Evolutionary conservation across 2,888 invertebrate species (phyloP).

Genomic region (Nemapogon koenigi): DNA sequence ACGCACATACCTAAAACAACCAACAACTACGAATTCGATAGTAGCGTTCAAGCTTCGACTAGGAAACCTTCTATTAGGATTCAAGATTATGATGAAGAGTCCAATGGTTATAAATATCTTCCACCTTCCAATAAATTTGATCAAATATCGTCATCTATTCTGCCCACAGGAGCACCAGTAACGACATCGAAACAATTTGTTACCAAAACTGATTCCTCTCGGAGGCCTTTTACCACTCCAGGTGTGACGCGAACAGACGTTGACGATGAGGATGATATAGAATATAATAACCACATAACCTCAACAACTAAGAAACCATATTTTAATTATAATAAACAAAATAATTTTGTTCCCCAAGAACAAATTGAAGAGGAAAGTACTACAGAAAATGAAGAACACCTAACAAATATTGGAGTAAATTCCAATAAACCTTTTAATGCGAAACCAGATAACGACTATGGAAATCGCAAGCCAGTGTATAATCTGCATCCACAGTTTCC

Average conservation of each 20-base stretch:
- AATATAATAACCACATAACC: neutral
- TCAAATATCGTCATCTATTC: constrained; percentile 2
- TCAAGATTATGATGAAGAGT: constrained; percentile 10
- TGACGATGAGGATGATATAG: neutral
- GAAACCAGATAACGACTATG: too few relatives aligned
- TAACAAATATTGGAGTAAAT: too few relatives aligned
- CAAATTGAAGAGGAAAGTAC: too few relatives aligned
- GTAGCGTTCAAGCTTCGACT: constrained; percentile 5
- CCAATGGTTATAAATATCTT: constrained; percentile 22
- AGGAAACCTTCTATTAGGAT: constrained; percentile 1
- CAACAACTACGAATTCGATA: neutral
- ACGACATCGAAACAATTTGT: constrained; percentile 1
- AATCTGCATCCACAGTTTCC: too few relatives aligned
- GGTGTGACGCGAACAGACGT: neutral
- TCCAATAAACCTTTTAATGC: too few relatives aligned
- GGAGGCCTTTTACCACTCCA: neutral
- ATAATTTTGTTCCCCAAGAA: too few relatives aligned
- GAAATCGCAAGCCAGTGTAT: too few relatives aligned
- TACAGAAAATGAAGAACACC: too few relatives aligned
- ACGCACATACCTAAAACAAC: too few relatives aligned
- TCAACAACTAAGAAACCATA: too few relatives aligned
- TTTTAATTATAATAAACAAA: too few relatives aligned
- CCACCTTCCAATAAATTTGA: constrained; percentile 20
- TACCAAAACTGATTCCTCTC: neutral
- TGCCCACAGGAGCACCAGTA: neutral